Evolutionary conservation across 2,797 vertebrate genomes (phyloP), one percentile per base, ranked within the genome.

Genomic region (Momotus momota): DNA sequence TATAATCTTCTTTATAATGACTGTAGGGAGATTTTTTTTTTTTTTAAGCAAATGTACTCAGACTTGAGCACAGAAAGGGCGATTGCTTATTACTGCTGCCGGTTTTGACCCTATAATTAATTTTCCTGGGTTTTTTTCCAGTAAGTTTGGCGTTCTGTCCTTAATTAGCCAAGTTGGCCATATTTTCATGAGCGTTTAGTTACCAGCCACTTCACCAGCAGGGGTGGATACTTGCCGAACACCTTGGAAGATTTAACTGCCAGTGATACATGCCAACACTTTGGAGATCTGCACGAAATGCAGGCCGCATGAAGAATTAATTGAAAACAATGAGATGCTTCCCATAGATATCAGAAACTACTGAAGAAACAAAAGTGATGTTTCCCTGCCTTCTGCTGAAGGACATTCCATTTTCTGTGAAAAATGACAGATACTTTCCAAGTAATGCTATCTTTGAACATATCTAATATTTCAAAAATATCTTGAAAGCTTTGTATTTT

Each of bases 401-500:
- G 86, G 79, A 79, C 77, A 52, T 90, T 77, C 62, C 41, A 54
- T 64, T 48, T 16, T 33, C 6, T 31, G 9, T 60, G 67, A 91
- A 91, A 94, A 91, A 86, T 38, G 46, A 69, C n/a, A 0, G 2
- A 62, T 23, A 70, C 26, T 90, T 88, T 38, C 80, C 66, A 90
- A 84, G 70, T 52, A 81, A 26, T 23, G 45, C 40, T 80, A 62
- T 80, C 71, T 89, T 57, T 52, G 52, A 81, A 20, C 25, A 26
- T 20, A 81, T 17, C 69, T 31, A 88, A 71, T 83, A 91, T 66
- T 79, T 94, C 60, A 81, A 85, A 91, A 91, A 65, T 84, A 49
- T 54, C 87, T 95, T 90, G 93, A 92, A 94, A 85, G 71, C 75
- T 88, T 93, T 77, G 71, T 88, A 67, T 94, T 92, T 93, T 95